phyloP scores from a whole-genome alignment of 1,140 invertebrate genomes.

The Drosophila tristis region DNA sequence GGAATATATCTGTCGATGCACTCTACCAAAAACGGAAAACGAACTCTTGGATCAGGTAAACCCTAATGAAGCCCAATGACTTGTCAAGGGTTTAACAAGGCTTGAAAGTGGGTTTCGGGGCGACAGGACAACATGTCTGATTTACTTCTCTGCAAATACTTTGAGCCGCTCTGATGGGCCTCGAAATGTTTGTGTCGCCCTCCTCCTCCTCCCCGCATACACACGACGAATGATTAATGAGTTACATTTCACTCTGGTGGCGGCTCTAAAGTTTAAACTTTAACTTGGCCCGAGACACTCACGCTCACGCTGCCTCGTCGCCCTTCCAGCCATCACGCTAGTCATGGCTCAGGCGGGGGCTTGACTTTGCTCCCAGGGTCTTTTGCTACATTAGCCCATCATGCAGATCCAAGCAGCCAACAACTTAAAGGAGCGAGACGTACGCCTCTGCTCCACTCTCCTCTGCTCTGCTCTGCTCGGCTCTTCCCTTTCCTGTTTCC shows the following conservation, averaged over 20 bases:
- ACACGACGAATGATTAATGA: conserved; percentile 49
- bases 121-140: conserved; percentile 8
- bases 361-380: conserved; percentile 30
- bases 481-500: conserved; percentile 23
- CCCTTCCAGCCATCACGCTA: conserved; percentile 46
- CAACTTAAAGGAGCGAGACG: conserved; percentile 45
- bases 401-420: conserved; percentile 14
- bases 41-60: conserved; percentile 7
- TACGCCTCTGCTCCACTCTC: conserved; percentile 36
- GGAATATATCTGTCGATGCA: conserved; percentile 14
- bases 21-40: too few relatives aligned
- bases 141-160: conserved; percentile 15
- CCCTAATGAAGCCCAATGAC: conserved; percentile 25
- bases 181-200: conserved; percentile 43
- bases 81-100: conserved; percentile 43
- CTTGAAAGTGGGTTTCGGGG: conserved; percentile 33
- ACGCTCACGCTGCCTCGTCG: conserved; percentile 29
- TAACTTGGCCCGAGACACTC: conserved; percentile 25
- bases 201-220: conserved; percentile 14
- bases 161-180: conserved; percentile 40
- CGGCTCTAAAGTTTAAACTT: conserved; percentile 37
- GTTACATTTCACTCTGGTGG: conserved; percentile 27
- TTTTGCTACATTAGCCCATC: conserved; percentile 61
- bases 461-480: conserved; percentile 33
- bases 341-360: conserved; percentile 51